Conservation (phyloP, 2,888 invertebrate genomes). For the Diploptera punctata region DNA sequence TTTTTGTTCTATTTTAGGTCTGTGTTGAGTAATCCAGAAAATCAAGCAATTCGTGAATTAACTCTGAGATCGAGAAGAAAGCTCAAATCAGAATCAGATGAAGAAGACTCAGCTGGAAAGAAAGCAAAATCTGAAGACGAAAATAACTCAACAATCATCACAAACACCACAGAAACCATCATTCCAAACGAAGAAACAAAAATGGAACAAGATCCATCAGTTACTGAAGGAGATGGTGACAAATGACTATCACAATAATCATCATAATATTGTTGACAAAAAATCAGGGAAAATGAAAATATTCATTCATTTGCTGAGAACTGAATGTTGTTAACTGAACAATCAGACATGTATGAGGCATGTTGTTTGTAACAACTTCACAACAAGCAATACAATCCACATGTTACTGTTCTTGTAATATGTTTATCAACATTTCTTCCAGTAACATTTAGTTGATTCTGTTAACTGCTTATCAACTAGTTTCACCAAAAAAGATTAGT, state of each 20-base stretch:
- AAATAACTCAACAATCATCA: neutral
- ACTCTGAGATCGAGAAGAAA: neutral
- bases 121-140: neutral
- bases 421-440: too few species aligned
- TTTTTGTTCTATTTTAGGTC: slow-evolving; percentile 50
- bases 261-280: too few species aligned
- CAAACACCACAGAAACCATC: neutral
- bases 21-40: slow-evolving; percentile 61
- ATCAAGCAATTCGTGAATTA: slow-evolving; percentile 24
- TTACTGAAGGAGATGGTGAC: neutral
- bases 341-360: neutral
- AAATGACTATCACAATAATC: too few species aligned
- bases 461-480: neutral
- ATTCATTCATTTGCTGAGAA: neutral
- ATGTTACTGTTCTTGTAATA: too few species aligned
- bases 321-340: neutral
- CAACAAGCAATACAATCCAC: too few species aligned
- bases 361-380: neutral
- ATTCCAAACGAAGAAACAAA: neutral
- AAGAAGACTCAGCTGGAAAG: neutral
- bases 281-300: too few species aligned
- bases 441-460: too few species aligned
- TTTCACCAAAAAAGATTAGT: too few species aligned
- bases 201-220: neutral
- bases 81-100: neutral